These are phyloP conservation scores for Aspidiotus destructor DNA, from an alignment of 2,888 invertebrate species.

Conservation along the genomic window DNA sequence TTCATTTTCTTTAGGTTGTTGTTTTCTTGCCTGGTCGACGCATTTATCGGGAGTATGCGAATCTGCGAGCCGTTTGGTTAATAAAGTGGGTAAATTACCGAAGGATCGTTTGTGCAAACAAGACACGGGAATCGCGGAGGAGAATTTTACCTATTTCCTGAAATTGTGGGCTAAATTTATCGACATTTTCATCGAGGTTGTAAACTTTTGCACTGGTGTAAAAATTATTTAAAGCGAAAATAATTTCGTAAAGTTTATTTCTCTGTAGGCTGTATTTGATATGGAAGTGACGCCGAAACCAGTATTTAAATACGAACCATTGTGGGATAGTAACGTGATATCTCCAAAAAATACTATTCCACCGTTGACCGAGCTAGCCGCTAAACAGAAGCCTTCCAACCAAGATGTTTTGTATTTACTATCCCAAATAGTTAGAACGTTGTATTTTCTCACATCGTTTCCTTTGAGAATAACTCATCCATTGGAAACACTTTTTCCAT, in stretches of 20 bases:
- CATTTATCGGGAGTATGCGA: conserved; percentile 74
- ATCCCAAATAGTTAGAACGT: conserved; percentile 63
- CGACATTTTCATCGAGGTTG: conserved; percentile 51
- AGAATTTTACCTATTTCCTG: conserved; percentile 45
- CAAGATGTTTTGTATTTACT: conserved; percentile 68
- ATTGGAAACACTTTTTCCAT: conserved; percentile 66
- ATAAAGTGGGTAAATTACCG: conserved; percentile 72
- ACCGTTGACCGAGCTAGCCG: conserved; percentile 64
- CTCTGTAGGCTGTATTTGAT: conserved; percentile 40
- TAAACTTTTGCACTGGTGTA: too few relatives aligned
- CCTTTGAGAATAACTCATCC: conserved; percentile 63
- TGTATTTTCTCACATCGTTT: conserved; percentile 70
- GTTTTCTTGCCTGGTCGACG: conserved; percentile 78
- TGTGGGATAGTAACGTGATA: conserved; percentile 42
- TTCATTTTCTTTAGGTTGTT: conserved; percentile 51
- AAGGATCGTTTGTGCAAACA: conserved; percentile 73
- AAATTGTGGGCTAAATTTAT: conserved; percentile 46
- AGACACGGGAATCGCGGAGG: conserved; percentile 61
- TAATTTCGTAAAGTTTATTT: not conserved
- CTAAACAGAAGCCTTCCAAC: conserved; percentile 64
- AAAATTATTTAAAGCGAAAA: not conserved
- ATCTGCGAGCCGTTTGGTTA: conserved; percentile 61
- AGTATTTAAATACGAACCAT: conserved; percentile 37
- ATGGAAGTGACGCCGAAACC: conserved; percentile 43
- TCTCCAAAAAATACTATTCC: conserved; percentile 22